Conservation (phyloP, 2,113 vertebrate genomes). For the Notothenia rossii region DNA sequence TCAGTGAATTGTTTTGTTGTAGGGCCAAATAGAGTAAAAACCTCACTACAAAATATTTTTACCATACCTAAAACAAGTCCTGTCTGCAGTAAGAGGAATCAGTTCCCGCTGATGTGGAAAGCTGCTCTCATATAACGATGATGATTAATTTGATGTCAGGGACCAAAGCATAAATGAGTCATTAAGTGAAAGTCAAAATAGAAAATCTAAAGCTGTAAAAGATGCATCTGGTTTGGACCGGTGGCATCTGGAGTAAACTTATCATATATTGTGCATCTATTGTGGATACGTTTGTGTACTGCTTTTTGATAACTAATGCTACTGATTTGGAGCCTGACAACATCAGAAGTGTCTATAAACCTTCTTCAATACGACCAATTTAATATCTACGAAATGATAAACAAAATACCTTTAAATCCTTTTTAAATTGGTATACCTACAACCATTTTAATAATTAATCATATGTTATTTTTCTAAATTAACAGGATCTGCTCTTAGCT, state of each 20-base stretch:
- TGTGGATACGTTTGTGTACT: not conserved
- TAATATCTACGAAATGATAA: too few species aligned
- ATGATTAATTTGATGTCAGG: slow-evolving; percentile 38
- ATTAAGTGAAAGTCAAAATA: slow-evolving; percentile 38
- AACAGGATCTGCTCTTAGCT: too few species aligned
- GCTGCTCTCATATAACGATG: slow-evolving; percentile 20
- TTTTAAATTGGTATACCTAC: too few species aligned
- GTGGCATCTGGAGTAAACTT: slow-evolving; percentile 37
- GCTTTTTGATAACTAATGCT: slow-evolving; percentile 14
- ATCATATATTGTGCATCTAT: slow-evolving; percentile 3
- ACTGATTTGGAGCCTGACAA: slow-evolving; percentile 20
- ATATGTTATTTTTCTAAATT: too few species aligned
- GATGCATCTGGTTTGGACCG: slow-evolving; percentile 49
- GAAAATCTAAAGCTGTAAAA: slow-evolving; percentile 46
- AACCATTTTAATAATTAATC: too few species aligned
- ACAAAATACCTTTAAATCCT: too few species aligned
- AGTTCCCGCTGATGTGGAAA: slow-evolving; percentile 31
- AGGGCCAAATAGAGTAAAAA: slow-evolving; percentile 25
- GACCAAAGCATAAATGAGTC: slow-evolving; percentile 43
- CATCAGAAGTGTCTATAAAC: not conserved
- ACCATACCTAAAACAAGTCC: slow-evolving; percentile 1
- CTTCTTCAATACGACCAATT: too few species aligned
- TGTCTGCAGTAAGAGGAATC: slow-evolving; percentile 1
- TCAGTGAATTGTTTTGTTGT: slow-evolving; percentile 22
- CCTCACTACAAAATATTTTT: slow-evolving; percentile 13